Base-by-base conservation (phyloP, 2,797 vertebrate genomes). In the Helicolenus hilgendorfi region DNA sequence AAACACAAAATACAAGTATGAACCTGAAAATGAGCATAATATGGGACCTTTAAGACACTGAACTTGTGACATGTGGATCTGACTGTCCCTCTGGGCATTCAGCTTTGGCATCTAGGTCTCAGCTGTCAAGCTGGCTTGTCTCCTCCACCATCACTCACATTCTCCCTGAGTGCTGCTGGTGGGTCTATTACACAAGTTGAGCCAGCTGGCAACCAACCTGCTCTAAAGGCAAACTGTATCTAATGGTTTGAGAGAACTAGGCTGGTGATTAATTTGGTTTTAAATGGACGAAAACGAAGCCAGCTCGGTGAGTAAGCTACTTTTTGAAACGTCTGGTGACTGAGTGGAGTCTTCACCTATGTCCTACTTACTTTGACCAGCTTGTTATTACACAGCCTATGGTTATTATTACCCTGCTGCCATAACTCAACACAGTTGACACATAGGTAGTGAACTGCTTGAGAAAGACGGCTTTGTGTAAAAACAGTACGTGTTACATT, bases 221-320 rank as follows among this genome's bases (percentile, higher is more conserved):
- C 73, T 58, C 10, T 13, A 7, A 20, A 59, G 56, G 18, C 56
- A 83, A 56, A 73, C 9, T 22, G 22, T 36, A 69, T 55, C 2
- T 31, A 26, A 83, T 69, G 24, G 58, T 74, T 65, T 31, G 13
- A 81, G 10, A 63, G 22, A 33, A 11, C 4, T 55, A 45, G 41
- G 15, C 41, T 45, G 10, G 26, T 35, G 7, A 64, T 63, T 60
- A 72, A 20, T 84, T 5, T 71, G 31, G 45, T 79, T 72, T 77
- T 14, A 90, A 27, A 97, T 96, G 96, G 93, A 92, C 10, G 65
- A 72, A 76, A 68, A 83, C 60, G 87, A 93, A 24, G 70, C n/a
- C 11, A 56, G 59, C 31, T 45, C 76, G 86, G 94, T 97, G 91
- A 96, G 96, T 94, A 36, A 4, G n/a, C 2, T 78, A 60, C 24